Evolutionary conservation across 2,797 vertebrate genomes (phyloP).

Genomic region (Thripadectes ignobilis): DNA sequence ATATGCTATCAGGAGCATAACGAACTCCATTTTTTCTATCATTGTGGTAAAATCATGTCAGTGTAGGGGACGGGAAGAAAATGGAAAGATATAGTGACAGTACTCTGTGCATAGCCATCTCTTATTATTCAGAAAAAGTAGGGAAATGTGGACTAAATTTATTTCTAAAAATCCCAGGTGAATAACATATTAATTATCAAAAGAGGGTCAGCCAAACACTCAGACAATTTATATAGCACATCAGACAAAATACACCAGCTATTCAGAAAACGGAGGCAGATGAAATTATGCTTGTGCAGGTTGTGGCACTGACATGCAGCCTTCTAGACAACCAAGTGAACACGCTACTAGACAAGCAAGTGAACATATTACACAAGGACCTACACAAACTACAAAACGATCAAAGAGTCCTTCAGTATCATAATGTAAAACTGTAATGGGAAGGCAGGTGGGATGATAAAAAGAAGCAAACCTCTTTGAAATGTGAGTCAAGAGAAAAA

Average conservation of each 20-base stretch:
- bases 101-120: background rate
- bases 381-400: conserved; percentile 68
- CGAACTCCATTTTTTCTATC: background rate
- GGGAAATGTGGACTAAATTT: background rate
- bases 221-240: conserved; percentile 25
- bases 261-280: conserved; percentile 9
- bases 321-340: conserved; percentile 54
- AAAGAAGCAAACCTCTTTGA: conserved; percentile 71
- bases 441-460: conserved; percentile 64
- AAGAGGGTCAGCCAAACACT: conserved; percentile 28
- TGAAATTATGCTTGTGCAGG: conserved; percentile 5
- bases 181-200: conserved; percentile 43
- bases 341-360: conserved; percentile 63
- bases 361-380: conserved; percentile 60
- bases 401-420: conserved; percentile 71
- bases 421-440: conserved; percentile 68
- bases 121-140: background rate
- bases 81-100: background rate
- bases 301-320: conserved; percentile 36
- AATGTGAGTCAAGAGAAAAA: conserved; percentile 48
- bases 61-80: background rate
- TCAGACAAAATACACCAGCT: conserved; percentile 47
- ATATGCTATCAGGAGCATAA: background rate
- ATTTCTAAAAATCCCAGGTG: conserved; percentile 1
- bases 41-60: background rate